These are phyloP conservation scores for Troilus luridus DNA, from an alignment of 2,888 invertebrate genomes.

Conservation along the genomic window DNA sequence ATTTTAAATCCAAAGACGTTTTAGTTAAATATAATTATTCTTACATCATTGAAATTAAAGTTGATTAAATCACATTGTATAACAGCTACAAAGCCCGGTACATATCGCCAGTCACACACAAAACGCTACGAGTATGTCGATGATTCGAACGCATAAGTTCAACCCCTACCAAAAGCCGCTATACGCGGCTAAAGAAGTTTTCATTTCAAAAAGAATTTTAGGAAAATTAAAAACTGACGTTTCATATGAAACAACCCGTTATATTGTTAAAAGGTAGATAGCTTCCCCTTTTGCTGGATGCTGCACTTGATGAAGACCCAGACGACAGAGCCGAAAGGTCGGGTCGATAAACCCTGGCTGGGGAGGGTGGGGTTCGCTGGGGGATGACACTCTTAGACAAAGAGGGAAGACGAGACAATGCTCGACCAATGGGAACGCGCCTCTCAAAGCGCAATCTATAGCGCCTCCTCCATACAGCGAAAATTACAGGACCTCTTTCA, in stretches of 20 bases:
- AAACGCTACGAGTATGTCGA: no score
- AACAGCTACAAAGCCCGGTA: no score
- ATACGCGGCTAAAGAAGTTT: no score
- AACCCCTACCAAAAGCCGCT: no score
- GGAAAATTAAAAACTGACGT: no score
- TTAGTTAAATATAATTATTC: no score
- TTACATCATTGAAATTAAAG: no score
- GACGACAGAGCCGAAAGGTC: neutral
- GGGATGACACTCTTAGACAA: slow-evolving; percentile 30
- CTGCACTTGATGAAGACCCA: slow-evolving; percentile 35
- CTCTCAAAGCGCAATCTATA: neutral
- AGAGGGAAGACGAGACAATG: slow-evolving; percentile 52
- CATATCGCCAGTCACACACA: no score
- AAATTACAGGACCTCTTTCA: slow-evolving; percentile 42
- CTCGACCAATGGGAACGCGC: slow-evolving; percentile 32
- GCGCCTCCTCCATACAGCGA: neutral
- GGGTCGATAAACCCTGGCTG: slow-evolving; percentile 23
- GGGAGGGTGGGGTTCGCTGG: neutral
- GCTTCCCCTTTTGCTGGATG: neutral
- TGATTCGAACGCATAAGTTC: no score
- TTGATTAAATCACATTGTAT: no score
- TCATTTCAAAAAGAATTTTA: no score
- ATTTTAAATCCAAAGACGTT: no score
- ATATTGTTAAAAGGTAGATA: neutral
- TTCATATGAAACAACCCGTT: neutral